phyloP scores from a whole-genome alignment of 2,797 vertebrate genomes.

The Esox lucius region DNA sequence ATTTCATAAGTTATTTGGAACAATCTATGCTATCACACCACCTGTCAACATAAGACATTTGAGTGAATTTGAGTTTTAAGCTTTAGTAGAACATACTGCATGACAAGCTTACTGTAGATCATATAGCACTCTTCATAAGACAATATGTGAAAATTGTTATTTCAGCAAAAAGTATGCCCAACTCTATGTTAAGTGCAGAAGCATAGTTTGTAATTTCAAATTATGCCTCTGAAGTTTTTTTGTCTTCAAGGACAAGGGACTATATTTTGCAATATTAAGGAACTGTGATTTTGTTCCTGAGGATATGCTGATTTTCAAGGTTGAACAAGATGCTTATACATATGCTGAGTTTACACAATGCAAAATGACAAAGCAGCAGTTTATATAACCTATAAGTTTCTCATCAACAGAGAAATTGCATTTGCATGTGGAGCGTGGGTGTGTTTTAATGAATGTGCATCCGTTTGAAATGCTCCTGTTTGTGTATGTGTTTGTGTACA shows the following conservation, averaged over 20 bases:
- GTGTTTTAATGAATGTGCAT: not conserved
- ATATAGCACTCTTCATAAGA: slow-evolving; percentile 10
- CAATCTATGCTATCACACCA: not conserved
- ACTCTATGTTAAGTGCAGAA: slow-evolving; percentile 8
- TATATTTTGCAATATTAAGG: slow-evolving; percentile 55
- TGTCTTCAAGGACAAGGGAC: slow-evolving; percentile 67
- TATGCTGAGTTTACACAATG: slow-evolving; percentile 62
- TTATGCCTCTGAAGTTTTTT: slow-evolving; percentile 39
- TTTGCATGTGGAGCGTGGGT: slow-evolving; percentile 27
- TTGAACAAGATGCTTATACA: slow-evolving; percentile 70
- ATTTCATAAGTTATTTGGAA: too few relatives aligned
- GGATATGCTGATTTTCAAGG: slow-evolving; percentile 71
- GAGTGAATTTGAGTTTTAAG: slow-evolving; percentile 48
- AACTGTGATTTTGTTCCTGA: slow-evolving; percentile 47
- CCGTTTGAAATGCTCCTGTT: slow-evolving; percentile 6
- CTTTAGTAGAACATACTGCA: slow-evolving; percentile 8
- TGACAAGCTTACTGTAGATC: not conserved
- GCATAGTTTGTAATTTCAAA: slow-evolving; percentile 42
- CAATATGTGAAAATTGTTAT: slow-evolving; percentile 23
- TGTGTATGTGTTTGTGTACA: not conserved
- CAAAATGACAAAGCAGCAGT: slow-evolving; percentile 53
- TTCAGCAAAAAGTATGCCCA: slow-evolving; percentile 34
- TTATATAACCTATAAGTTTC: slow-evolving; percentile 52
- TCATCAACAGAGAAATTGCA: slow-evolving; percentile 29
- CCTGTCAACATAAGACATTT: slow-evolving; percentile 1